A percentile compares a stretch with the other conserved stretches of the same genome.
These are phyloP conservation scores for Myrmecophaga tridactyla DNA, from an alignment of 2,113 vertebrate species.

Conservation along the genomic window DNA sequence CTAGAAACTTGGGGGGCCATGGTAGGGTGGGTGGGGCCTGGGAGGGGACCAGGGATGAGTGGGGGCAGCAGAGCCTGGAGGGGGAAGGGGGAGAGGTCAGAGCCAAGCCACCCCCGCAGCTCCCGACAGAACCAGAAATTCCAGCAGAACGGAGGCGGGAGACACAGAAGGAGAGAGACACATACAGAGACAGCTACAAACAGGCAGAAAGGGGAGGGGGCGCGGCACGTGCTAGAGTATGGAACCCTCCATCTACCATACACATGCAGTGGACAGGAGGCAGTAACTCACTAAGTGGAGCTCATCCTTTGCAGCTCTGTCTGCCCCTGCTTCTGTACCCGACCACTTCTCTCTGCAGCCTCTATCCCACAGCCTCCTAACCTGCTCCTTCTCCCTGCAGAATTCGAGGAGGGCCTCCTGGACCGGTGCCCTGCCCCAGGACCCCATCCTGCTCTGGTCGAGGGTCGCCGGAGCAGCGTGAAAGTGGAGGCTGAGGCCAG, in stretches of 20 bases:
- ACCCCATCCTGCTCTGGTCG: slow-evolving; percentile 78
- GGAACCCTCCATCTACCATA: not conserved
- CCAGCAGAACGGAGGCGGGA: slow-evolving; percentile 84
- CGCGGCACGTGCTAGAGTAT: not conserved
- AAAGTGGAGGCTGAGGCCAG: slow-evolving; percentile 90
- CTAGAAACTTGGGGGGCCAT: slow-evolving; percentile 69
- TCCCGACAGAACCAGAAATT: slow-evolving; percentile 84
- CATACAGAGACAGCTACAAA: slow-evolving; percentile 79
- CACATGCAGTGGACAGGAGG: not conserved
- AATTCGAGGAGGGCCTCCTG: slow-evolving; percentile 87
- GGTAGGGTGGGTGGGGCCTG: slow-evolving; percentile 49
- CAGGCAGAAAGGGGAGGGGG: slow-evolving; percentile 67
- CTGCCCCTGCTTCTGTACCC: not conserved
- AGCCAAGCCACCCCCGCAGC: slow-evolving; percentile 80
- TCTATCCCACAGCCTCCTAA: not conserved
- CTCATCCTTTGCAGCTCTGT: not conserved
- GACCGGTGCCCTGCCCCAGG: slow-evolving; percentile 83
- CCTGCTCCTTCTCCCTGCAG: slow-evolving; percentile 77
- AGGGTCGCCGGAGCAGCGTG: slow-evolving; percentile 85
- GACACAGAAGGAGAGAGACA: slow-evolving; percentile 59
- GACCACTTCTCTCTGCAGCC: not conserved
- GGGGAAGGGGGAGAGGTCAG: slow-evolving; percentile 81
- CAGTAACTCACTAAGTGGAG: not conserved
- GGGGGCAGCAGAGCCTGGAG: slow-evolving; percentile 74
- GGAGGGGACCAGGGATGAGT: slow-evolving; percentile 74